Conservation (phyloP, 35 echinoderm and acorn worm species). For the Diadema setosum region DNA sequence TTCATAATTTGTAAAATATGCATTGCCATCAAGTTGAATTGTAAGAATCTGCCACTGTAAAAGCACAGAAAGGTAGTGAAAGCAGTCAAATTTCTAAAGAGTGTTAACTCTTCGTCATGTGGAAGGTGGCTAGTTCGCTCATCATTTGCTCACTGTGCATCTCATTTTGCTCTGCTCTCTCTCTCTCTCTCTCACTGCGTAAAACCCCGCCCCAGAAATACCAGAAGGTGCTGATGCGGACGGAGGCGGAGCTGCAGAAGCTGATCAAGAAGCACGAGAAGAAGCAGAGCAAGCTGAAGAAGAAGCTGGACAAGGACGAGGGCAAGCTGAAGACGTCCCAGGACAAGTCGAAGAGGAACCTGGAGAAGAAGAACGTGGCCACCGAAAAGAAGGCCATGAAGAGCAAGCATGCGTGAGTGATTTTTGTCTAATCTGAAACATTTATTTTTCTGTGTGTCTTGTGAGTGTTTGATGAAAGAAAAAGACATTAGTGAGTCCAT, state of each 20-base stretch:
- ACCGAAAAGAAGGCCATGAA: constrained; percentile 64
- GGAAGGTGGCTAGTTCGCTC: too few relatives aligned
- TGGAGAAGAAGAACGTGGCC: constrained; percentile 47
- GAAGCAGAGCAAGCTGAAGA: constrained; percentile 92
- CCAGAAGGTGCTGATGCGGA: constrained; percentile 48
- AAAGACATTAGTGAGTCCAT: too few relatives aligned
- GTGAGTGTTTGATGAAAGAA: constrained; percentile 38
- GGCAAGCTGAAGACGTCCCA: constrained; percentile 56
- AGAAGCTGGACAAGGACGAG: constrained; percentile 45
- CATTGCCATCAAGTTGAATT: too few relatives aligned
- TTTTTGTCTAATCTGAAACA: not conserved
- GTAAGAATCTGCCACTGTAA: too few relatives aligned
- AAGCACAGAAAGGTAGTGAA: too few relatives aligned
- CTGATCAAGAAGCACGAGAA: constrained; percentile 97
- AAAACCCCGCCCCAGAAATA: too few relatives aligned
- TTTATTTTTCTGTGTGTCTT: not conserved
- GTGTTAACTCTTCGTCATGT: too few relatives aligned
- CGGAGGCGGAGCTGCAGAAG: constrained; percentile 70
- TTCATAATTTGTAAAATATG: too few relatives aligned
- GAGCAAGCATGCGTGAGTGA: not conserved
- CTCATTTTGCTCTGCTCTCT: not conserved
- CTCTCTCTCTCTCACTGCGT: not conserved
- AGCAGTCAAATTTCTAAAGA: too few relatives aligned
- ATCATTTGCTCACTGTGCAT: too few relatives aligned
- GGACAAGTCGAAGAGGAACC: constrained; percentile 40